phyloP scores from a whole-genome alignment of 2,888 invertebrate species.

The Philonicus albiceps region DNA sequence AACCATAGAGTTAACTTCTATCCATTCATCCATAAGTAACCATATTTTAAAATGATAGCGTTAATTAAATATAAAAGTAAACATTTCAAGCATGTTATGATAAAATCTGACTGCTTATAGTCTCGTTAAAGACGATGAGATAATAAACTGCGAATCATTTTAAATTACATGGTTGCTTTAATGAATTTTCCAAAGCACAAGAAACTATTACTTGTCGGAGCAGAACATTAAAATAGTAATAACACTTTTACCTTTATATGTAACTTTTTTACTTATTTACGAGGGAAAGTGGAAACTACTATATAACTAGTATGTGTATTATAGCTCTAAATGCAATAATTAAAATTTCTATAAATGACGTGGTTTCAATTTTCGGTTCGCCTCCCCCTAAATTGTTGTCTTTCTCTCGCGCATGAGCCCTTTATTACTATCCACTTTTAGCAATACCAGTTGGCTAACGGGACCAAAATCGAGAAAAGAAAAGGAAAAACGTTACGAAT shows the following conservation, averaged over 20 bases:
- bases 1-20: not conserved
- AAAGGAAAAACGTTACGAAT: too few relatives aligned
- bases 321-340: too few relatives aligned
- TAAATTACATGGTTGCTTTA: not conserved
- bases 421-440: too few relatives aligned
- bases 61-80: slow-evolving; percentile 14
- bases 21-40: not conserved
- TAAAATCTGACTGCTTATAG: not conserved
- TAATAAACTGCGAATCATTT: not conserved
- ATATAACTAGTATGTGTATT: too few relatives aligned
- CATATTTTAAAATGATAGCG: not conserved
- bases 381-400: too few relatives aligned
- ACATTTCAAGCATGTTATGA: not conserved
- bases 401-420: too few relatives aligned
- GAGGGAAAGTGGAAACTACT: too few relatives aligned
- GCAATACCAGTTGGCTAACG: too few relatives aligned
- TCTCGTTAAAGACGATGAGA: not conserved
- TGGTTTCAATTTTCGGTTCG: too few relatives aligned
- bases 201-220: not conserved
- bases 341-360: too few relatives aligned
- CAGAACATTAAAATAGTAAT: not conserved
- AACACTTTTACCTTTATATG: not conserved
- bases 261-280: too few relatives aligned
- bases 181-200: not conserved
- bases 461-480: too few relatives aligned